Base-by-base conservation (phyloP, 1,140 invertebrate genomes). In the Papilio glaucus region DNA sequence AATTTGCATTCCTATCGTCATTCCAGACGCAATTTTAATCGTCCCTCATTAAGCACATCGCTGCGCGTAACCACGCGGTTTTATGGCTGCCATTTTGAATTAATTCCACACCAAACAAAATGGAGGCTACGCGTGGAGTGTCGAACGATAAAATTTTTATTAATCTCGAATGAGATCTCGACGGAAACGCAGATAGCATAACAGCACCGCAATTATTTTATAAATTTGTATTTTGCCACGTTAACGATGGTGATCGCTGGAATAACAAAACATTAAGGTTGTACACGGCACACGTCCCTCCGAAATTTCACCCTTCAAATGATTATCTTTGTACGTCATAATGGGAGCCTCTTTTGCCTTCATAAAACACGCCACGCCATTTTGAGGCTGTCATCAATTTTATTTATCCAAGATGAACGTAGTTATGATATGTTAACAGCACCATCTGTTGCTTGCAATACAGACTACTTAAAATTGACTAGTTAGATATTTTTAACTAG, bases 81-180 rank as follows among this genome's bases (percentile, higher is more conserved):
- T 87, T 83, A 85, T 74, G 83, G 71, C 71, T 62, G 86, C 86
- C 89, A 90, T 91, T 86, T 90, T 89, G 86, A 88, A 88, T 91
- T 88, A 89, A 89, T 90, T 89, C 81, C 78, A 77, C 85, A 77
- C 82, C 84, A 89, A 85, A 91, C 87, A 89, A 91, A 86, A 89
- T 89, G 87, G 88, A 86, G 74, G 76, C 71, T 74, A 57, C 65
- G 71, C 75, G 72, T 60, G 61, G 77, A 57, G 74, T 69, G 67
- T 72, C 60, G 80, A 78, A 85, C 78, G 83, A 85, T 89, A 89
- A 86, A 87, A 85, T 72, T 83, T 84, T 86, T 87, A 87, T 88
- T 84, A 85, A 87, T 86, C 78, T 83, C 79, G 68, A 82, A 82
- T 78, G 81, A 78, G 79, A 84, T 85, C 81, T 83, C 73, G 65